Evolutionary conservation across 2,797 vertebrate species (phyloP), one percentile per base, ranked within the genome.

Genomic region (Aulostomus chinensis): DNA sequence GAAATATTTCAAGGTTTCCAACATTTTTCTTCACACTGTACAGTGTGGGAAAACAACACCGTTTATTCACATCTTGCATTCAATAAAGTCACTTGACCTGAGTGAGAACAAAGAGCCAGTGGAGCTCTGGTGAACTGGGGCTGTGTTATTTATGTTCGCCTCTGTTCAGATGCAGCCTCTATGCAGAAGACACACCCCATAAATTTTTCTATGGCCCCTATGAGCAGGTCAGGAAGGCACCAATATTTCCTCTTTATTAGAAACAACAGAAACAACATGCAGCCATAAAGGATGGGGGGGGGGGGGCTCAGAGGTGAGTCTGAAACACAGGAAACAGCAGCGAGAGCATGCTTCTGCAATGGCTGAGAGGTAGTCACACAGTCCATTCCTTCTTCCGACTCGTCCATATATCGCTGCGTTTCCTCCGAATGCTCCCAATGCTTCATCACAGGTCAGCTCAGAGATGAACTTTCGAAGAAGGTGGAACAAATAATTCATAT

Each of bases 191-290:
- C 72, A 76, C 68, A 64, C 72, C 57, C 64, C 68, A 83, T 87
- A 81, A 85, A 88, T 87, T 72, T 47, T 42, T 68, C 62, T 67
- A 50, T 75, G 73, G 78, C 65, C 81, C 71, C 79, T 69, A 78
- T 86, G 82, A 88, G 76, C 82, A 77, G 88, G 85, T 90, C 85
- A 88, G 67, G 68, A 76, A 78, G 81, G 80, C 73, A 55, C 73
- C 86, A 60, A 86, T 87, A 87, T 87, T 88, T 90, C 80, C 78
- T 84, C 82, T 89, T 86, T 89, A 86, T 89, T 87, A 78, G 74
- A 82, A 87, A 83, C 73, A 80, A 76, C 72, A 74, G 78, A 65
- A 79, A 78, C 72, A 83, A 81, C 70, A 80, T 34, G 57, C 47
- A 30, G 75, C 61, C 73, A 68, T 86, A 86, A 80, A 84, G 54